Conservation (phyloP, 2,797 vertebrate species). For the Lagorchestes hirsutus region DNA sequence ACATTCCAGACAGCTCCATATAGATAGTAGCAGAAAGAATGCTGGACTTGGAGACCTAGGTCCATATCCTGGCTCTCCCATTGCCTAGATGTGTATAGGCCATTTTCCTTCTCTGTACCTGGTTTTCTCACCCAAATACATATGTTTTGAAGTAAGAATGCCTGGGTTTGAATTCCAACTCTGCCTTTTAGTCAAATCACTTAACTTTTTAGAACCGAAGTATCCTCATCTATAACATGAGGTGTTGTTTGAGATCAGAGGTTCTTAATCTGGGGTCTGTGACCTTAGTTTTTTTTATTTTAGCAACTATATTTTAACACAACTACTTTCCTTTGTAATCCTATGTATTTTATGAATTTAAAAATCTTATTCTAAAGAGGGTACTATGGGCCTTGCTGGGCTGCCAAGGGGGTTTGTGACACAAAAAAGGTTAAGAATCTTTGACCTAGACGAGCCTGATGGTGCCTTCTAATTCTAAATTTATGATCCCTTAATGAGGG, state of each 20-base stretch:
- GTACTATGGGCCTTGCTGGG: background rate
- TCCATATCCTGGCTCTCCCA: background rate
- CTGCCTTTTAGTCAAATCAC: background rate
- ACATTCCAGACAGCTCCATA: slow-evolving; percentile 46
- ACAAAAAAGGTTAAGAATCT: background rate
- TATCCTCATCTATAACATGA: background rate
- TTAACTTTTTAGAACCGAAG: background rate
- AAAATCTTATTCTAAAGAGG: background rate
- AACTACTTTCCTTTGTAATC: background rate
- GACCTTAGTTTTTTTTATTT: background rate
- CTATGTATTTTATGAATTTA: background rate
- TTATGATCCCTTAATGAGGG: background rate
- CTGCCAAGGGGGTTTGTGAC: background rate
- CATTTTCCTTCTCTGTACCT: background rate
- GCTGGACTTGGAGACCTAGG: background rate
- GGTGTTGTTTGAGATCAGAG: background rate
- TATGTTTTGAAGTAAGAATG: background rate
- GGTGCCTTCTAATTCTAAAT: background rate
- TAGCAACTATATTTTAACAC: background rate
- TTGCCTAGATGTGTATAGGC: background rate
- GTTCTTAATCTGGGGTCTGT: background rate
- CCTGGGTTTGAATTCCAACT: background rate
- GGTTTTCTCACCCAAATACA: background rate
- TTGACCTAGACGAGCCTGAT: background rate
- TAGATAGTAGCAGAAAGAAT: background rate